Percentiles rank a stretch among this genome's conserved stretches.
Conservation (phyloP, 2,888 invertebrate genomes). For the Himalopsyche kuldschensis region DNA sequence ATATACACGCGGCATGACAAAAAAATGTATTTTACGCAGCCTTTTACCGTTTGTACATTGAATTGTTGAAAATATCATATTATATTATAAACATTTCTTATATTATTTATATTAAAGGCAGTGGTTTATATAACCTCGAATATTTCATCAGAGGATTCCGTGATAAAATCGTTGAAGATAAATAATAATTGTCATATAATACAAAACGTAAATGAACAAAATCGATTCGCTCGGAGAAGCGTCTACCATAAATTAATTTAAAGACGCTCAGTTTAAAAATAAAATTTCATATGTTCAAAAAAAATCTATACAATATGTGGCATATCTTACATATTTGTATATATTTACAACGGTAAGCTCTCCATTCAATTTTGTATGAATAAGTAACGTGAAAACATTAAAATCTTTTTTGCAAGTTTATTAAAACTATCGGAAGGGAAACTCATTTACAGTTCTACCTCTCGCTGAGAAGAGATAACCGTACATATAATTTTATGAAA, state of each 20-base stretch:
- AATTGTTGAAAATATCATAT: constrained; percentile 15
- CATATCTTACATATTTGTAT: background rate
- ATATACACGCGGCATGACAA: background rate
- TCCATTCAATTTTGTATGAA: background rate
- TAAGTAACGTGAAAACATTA: background rate
- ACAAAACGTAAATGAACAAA: background rate
- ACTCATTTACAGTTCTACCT: background rate
- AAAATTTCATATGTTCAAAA: background rate
- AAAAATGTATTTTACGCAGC: constrained; percentile 9
- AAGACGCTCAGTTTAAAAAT: background rate
- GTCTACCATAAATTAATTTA: background rate
- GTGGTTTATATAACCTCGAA: constrained; percentile 5
- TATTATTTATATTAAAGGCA: constrained; percentile 22
- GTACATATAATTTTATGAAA: background rate
- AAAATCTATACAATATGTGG: background rate
- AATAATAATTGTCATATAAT: constrained; percentile 2
- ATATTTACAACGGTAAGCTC: background rate
- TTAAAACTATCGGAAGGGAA: background rate
- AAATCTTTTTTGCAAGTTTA: background rate
- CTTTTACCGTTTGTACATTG: constrained; percentile 24
- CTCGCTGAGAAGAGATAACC: background rate
- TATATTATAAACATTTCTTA: constrained; percentile 6
- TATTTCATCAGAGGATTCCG: background rate
- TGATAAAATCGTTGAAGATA: background rate
- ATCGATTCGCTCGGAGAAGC: background rate